These are phyloP conservation scores for Propsilocerus akamusi DNA, from an alignment of 1,140 invertebrate genomes.

Conservation along the genomic window DNA sequence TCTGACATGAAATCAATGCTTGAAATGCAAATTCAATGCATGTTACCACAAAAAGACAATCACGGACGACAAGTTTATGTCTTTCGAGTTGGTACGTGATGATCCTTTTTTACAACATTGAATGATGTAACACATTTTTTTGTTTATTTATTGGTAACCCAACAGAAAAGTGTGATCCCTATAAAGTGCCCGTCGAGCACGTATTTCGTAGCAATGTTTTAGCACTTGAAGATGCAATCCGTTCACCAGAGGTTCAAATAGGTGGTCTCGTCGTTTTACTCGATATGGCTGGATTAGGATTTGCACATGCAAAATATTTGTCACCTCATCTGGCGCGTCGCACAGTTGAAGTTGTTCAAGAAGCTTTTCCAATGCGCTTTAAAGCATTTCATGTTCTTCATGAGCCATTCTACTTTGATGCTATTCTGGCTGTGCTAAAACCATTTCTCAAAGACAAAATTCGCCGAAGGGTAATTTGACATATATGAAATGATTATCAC, in stretches of 20 bases:
- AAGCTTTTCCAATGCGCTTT: conserved; percentile 37
- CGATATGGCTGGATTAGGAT: conserved; percentile 26
- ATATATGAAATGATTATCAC: conserved; percentile 3
- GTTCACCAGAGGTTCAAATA: conserved; percentile 26
- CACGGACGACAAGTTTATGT: conserved; percentile 22
- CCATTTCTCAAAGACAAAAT: conserved; percentile 41
- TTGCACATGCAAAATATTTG: conserved; percentile 27
- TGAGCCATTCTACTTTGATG: conserved; percentile 38
- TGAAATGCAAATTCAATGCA: conserved; percentile 23
- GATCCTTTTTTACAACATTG: neutral
- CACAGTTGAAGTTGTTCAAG: conserved; percentile 28
- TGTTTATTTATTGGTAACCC: conserved; percentile 6
- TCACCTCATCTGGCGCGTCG: conserved; percentile 26
- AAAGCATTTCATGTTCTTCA: conserved; percentile 40
- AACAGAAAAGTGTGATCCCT: conserved; percentile 25
- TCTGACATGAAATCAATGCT: conserved; percentile 19
- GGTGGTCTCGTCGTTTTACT: conserved; percentile 24
- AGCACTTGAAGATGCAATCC: conserved; percentile 25
- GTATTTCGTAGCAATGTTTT: conserved; percentile 27
- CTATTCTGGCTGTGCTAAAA: conserved; percentile 33
- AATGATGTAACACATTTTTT: neutral
- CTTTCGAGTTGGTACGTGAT: conserved; percentile 22
- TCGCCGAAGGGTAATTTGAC: conserved; percentile 27
- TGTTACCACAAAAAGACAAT: conserved; percentile 20
- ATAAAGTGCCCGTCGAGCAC: conserved; percentile 24